Evolutionary conservation across 2,888 invertebrate species (phyloP), one percentile per base, ranked within the genome.

Genomic region (Dilophus febrilis): DNA sequence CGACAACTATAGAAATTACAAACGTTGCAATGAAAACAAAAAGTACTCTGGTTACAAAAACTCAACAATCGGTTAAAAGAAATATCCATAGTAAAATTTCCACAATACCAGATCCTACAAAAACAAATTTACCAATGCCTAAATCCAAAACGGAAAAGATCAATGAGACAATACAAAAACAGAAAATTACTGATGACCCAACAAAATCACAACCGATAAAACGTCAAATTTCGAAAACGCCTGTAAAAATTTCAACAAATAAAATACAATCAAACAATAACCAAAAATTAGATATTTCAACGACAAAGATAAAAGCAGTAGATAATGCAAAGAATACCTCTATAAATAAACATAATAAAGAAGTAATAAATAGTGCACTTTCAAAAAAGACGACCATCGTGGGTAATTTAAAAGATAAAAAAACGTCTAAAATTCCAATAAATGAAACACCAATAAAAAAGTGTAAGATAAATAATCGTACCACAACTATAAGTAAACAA

Each of bases 401-500:
- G n/a, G 18, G 31, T 26, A 31, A 18, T 14, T 18, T 29, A 40
- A 28, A 12, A 8, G 22, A 22, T 22, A 22, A 22, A 22, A 22
- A 22, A 22, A 22, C 8, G 8, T 22, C 22, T 8, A 22, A 22
- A 22, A 22, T 22, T 22, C 22, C 22, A 8, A 8, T 22, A 22
- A 22, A 4, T 8, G 22, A 22, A 22, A 22, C 22, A 36, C 19
- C 35, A 39, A n/a, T 31, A 38, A 35, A 33, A 40, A 16, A 27
- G 1, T 14, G n/a, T 13, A 12, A 40, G 18, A 33, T 40, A 37
- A 35, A n/a, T n/a, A n/a, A n/a, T n/a, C n/a, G n/a, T n/a, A n/a
- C n/a, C n/a, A n/a, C n/a, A n/a, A n/a, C n/a, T n/a, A n/a, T n/a
- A n/a, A n/a, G n/a, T n/a, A n/a, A n/a, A n/a, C n/a, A n/a, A n/a